phyloP scores from a whole-genome alignment of 2,888 invertebrate species.

The Macrosiphum euphorbiae region DNA sequence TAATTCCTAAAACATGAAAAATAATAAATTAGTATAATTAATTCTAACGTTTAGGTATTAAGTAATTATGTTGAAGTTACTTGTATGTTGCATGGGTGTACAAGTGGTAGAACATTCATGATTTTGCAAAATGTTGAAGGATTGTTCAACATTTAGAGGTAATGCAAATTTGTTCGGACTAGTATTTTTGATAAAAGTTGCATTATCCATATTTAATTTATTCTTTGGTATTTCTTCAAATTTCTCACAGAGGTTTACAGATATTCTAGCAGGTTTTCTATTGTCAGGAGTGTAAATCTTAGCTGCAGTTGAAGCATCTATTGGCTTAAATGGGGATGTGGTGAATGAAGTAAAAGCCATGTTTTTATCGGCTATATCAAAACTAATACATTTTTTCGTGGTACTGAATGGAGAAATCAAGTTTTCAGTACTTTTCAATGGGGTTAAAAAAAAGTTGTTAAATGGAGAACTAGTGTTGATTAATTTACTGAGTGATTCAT shows the following conservation, averaged over 20 bases:
- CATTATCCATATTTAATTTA: not conserved
- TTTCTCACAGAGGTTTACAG: constrained; percentile 44
- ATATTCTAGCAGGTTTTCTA: constrained; percentile 37
- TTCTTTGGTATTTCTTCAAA: constrained; percentile 21
- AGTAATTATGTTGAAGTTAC: constrained; percentile 22
- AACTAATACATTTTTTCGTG: constrained; percentile 3
- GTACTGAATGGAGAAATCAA: constrained; percentile 53
- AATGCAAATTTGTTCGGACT: not conserved
- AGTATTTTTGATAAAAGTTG: constrained; percentile 21
- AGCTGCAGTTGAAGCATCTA: constrained; percentile 51
- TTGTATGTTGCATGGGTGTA: not conserved
- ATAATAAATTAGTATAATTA: not conserved
- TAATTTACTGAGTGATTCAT: not conserved
- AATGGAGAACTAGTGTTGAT: constrained; percentile 3
- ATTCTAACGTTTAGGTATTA: not conserved
- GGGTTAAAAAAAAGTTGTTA: constrained; percentile 55
- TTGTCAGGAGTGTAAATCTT: constrained; percentile 35
- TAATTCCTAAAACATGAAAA: not conserved
- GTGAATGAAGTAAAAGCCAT: not conserved
- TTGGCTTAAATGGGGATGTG: constrained; percentile 55
- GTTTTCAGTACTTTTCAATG: constrained; percentile 56
- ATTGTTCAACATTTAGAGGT: not conserved
- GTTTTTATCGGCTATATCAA: not conserved
- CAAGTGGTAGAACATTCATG: not conserved
- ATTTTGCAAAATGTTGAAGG: not conserved